Evolutionary conservation across 2,113 vertebrate species (phyloP).

Genomic region (Benthochromis sp.): DNA sequence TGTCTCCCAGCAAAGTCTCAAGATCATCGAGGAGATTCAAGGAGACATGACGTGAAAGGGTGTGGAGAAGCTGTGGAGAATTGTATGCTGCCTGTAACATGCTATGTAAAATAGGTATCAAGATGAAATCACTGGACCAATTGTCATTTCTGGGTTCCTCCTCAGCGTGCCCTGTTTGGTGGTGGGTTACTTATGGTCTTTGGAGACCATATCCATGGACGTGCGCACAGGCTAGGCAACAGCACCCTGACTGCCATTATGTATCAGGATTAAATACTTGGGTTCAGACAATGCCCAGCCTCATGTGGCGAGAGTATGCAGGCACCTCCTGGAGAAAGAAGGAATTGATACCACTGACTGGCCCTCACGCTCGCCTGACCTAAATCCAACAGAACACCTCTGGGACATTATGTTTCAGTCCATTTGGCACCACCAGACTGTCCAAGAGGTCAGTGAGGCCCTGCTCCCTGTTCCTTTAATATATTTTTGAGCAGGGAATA

Average conservation of each 20-base stretch:
- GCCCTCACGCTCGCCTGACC: background rate
- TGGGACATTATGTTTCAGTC: background rate
- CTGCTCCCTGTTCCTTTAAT: background rate
- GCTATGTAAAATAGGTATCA: background rate
- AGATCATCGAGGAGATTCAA: background rate
- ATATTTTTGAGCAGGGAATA: background rate
- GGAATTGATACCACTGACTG: background rate
- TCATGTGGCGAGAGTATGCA: background rate
- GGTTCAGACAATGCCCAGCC: background rate
- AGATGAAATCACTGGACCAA: background rate
- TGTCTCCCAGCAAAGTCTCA: background rate
- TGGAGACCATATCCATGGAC: background rate
- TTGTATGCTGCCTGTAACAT: background rate
- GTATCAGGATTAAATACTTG: background rate
- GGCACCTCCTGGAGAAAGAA: background rate
- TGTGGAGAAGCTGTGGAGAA: background rate
- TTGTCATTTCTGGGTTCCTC: background rate
- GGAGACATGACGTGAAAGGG: background rate
- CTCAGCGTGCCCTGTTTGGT: background rate
- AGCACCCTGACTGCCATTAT: background rate
- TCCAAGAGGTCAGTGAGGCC: background rate
- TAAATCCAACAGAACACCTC: background rate
- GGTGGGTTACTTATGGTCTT: background rate
- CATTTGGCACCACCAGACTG: background rate
- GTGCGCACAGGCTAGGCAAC: accelerated